Evolutionary conservation across 2,113 vertebrate genomes (phyloP).

Genomic region (Poeciliopsis occidentalis): DNA sequence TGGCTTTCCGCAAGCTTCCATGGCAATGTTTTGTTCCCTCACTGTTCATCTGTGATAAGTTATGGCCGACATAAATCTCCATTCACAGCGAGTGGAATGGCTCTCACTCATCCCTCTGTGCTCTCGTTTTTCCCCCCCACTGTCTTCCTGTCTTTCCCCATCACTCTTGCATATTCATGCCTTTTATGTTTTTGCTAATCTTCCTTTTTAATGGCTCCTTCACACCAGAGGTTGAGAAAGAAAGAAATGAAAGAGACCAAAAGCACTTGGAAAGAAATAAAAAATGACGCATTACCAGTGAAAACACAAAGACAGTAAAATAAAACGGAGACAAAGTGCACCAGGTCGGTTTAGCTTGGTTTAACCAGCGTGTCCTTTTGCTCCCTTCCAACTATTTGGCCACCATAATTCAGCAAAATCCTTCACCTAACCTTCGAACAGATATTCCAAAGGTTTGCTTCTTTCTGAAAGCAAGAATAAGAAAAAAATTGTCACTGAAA

Average conservation of each 20-base stretch:
- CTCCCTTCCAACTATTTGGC: too few species aligned
- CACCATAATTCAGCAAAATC: too few species aligned
- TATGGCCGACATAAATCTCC: conserved; percentile 58
- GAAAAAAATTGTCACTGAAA: too few species aligned
- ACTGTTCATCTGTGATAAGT: conserved; percentile 47
- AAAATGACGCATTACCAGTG: background rate
- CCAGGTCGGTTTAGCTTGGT: too few species aligned
- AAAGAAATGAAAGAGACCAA: background rate
- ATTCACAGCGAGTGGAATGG: conserved; percentile 40
- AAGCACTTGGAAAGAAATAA: background rate
- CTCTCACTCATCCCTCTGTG: conserved; percentile 31
- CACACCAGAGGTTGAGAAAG: background rate
- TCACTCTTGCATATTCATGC: conserved; percentile 16
- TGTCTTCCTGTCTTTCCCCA: background rate
- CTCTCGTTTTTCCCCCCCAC: background rate
- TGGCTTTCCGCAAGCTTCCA: conserved; percentile 30
- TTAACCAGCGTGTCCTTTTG: too few species aligned
- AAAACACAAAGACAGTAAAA: too few species aligned
- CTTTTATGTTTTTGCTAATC: background rate
- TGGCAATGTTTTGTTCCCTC: conserved; percentile 42
- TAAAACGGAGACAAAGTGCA: too few species aligned
- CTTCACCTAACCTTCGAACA: too few species aligned
- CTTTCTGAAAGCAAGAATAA: too few species aligned
- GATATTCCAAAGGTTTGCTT: too few species aligned
- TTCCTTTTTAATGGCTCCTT: background rate